These are phyloP conservation scores for Lichenostomus cassidix DNA, from an alignment of 2,113 vertebrate species.

Conservation along the genomic window DNA sequence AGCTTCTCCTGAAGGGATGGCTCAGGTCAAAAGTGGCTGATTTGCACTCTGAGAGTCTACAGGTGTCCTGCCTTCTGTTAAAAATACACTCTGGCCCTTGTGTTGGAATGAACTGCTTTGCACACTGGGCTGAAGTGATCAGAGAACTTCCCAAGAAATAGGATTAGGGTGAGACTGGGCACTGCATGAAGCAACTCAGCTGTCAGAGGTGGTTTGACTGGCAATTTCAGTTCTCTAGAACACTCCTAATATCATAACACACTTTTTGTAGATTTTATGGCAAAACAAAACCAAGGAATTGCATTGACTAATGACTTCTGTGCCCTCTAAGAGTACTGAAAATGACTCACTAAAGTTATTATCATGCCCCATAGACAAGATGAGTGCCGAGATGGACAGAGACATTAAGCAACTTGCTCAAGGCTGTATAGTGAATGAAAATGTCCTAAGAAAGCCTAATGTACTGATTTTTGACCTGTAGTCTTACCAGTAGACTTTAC, in stretches of 20 bases:
- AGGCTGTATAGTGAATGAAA: not conserved
- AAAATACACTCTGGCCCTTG: not conserved
- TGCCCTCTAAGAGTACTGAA: not conserved
- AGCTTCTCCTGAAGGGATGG: not conserved
- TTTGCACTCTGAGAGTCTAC: not conserved
- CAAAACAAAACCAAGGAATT: not conserved
- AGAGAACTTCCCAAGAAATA: not conserved
- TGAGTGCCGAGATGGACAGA: not conserved
- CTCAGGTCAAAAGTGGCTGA: not conserved
- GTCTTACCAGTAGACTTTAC: not conserved
- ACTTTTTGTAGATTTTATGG: not conserved
- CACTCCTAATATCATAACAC: not conserved
- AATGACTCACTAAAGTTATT: not conserved
- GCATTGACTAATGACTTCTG: not conserved
- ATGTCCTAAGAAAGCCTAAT: not conserved
- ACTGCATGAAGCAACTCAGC: not conserved
- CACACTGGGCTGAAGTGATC: not conserved
- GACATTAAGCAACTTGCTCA: not conserved
- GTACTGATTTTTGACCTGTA: not conserved
- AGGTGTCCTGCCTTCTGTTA: not conserved
- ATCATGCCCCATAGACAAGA: not conserved
- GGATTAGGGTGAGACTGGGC: not conserved
- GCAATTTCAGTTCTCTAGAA: not conserved
- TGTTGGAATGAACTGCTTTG: not conserved
- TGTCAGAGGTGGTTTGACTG: not conserved